Evolutionary conservation across 2,888 invertebrate genomes (phyloP), one percentile per base, ranked within the genome.

Genomic region (Plemyria rubiginata): DNA sequence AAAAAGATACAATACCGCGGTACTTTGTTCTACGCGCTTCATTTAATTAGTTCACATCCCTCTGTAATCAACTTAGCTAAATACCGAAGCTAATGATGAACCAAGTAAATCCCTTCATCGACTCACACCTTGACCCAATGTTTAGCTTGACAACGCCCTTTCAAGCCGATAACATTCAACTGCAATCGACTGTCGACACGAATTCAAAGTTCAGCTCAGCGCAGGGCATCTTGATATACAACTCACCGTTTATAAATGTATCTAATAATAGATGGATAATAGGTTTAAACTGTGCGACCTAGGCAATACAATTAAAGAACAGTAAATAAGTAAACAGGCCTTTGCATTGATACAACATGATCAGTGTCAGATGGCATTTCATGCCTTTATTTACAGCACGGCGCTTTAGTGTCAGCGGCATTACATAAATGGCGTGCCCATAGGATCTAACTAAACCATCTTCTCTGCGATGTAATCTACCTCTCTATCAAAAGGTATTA

Each of bases 141-240:
- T 60, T 50, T 65, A 48, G 55, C 56, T 55, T 54, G 54, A 54
- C 55, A 70, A 70, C 75, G 75, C 73, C 72, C 73, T 76, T 73
- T 71, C 65, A 72, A 69, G 72, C 54, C 50, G 62, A 67, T 74
- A 58, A 66, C 66, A 64, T 70, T 71, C 70, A 66, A 54, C 56
- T 68, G 63, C 67, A 60, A 28, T 65, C 70, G 69, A 62, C 65
- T 70, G 64, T 61, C 60, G 68, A 70, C 72, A 69, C 72, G 68
- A 73, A 67, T 75, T 56, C 41, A 74, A 74, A 74, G 77, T 75
- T 75, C 74, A 78, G 56, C 59, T 64, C 16, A 72, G 71, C 69
- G 55, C 66, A 60, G 60, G 60, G 53, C 64, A 64, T 60, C 55
- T 8, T 49, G 59, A 62, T 66, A 56, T 22, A 59, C 56, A 61